phyloP scores from a whole-genome alignment of 2,888 invertebrate genomes.

The Notodonta ziczac region DNA sequence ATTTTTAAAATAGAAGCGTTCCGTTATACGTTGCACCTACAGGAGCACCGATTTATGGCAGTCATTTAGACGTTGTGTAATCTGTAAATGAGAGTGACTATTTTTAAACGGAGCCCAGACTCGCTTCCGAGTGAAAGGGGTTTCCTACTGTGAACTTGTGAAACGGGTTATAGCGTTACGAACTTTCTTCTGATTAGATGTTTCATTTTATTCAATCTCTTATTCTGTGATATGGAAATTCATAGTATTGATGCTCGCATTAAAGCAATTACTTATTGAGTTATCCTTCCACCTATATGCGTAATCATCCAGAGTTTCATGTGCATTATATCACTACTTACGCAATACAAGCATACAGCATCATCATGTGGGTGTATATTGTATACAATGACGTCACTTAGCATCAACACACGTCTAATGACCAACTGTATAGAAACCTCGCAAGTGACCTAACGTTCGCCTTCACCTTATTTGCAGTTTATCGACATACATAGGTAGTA shows the following conservation, averaged over 20 bases:
- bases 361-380: neutral
- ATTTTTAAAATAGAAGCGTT: conserved; percentile 78
- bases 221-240: conserved; percentile 11
- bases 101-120: conserved; percentile 61
- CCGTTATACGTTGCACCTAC: conserved; percentile 59
- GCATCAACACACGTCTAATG: conserved; percentile 27
- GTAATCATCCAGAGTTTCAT: too few relatives aligned
- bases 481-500: conserved; percentile 23
- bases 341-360: neutral
- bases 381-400: conserved; percentile 38
- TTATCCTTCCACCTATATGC: too few relatives aligned
- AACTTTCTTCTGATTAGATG: conserved; percentile 57
- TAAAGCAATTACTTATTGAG: too few relatives aligned
- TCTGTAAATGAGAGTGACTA: conserved; percentile 67
- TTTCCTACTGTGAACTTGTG: conserved; percentile 66
- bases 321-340: neutral
- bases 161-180: conserved; percentile 55
- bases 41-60: conserved; percentile 63
- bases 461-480: conserved; percentile 60
- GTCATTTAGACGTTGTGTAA: conserved; percentile 71
- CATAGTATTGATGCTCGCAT: neutral
- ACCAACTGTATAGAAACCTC: conserved; percentile 28
- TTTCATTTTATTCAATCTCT: conserved; percentile 29
- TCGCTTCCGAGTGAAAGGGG: conserved; percentile 74
- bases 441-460: conserved; percentile 62